Percentiles rank a stretch among this genome's conserved stretches.
These are phyloP conservation scores for Oikopleura vanhoeffeni DNA, from an alignment of 23 tunicate species.

Conservation along the genomic window DNA sequence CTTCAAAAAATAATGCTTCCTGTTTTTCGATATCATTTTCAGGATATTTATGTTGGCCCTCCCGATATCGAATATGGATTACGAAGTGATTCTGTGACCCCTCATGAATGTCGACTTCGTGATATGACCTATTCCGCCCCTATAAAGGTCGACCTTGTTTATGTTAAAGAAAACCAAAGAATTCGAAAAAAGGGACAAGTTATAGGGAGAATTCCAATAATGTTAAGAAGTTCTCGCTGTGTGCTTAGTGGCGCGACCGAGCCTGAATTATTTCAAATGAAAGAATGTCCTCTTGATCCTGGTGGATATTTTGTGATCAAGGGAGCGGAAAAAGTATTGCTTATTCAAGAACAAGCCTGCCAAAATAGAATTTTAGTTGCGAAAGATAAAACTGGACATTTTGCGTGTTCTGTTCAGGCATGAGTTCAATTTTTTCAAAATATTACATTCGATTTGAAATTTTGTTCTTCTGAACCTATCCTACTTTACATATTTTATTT, in stretches of 20 bases:
- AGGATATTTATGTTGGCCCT: background rate
- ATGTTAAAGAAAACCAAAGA: conserved; percentile 65
- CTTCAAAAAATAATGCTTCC: background rate
- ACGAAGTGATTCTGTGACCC: conserved; percentile 43
- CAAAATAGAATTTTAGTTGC: conserved; percentile 83
- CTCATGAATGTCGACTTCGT: conserved; percentile 76
- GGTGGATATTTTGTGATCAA: conserved; percentile 88
- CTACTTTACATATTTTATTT: too few species aligned
- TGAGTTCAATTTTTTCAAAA: too few species aligned
- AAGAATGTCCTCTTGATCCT: conserved; percentile 94
- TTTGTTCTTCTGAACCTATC: too few species aligned
- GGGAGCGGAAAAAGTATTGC: conserved; percentile 22
- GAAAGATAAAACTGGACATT: conserved; percentile 44
- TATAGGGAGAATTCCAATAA: conserved; percentile 94
- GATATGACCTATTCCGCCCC: conserved; percentile 88
- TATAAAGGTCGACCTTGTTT: conserved; percentile 63
- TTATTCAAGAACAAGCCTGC: conserved; percentile 78
- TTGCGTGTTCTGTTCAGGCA: too few species aligned
- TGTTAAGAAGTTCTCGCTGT: conserved; percentile 67
- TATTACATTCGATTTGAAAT: too few species aligned
- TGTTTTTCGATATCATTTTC: too few species aligned
- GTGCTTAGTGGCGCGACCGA: conserved; percentile 37
- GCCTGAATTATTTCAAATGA: conserved; percentile 42
- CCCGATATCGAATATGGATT: conserved; percentile 82
- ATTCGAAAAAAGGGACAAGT: conserved; percentile 28